A percentile compares a stretch with the other conserved stretches of the same genome.
phyloP scores from a whole-genome alignment of 64 coral and sea anemone genomes.

The Montipora capricornis region DNA sequence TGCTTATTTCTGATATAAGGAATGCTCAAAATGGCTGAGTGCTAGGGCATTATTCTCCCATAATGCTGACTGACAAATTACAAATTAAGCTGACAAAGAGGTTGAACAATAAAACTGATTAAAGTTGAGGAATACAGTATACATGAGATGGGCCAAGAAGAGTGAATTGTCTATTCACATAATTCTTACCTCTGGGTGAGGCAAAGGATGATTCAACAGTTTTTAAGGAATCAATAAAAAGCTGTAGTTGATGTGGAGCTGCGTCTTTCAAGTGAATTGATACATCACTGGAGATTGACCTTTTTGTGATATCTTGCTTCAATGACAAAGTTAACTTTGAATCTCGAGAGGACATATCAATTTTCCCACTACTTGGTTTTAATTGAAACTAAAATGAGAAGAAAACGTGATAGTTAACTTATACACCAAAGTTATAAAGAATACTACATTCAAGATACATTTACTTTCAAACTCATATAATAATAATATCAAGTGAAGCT shows the following conservation, averaged over 20 bases:
- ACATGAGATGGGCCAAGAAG: too few relatives aligned
- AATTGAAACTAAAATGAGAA: constrained; percentile 3
- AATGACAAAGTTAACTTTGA: constrained; percentile 19
- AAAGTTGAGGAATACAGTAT: too few relatives aligned
- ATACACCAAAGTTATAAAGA: not conserved
- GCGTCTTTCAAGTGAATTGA: constrained; percentile 31
- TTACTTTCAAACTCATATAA: too few relatives aligned
- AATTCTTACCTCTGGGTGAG: constrained; percentile 7
- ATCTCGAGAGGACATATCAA: not conserved
- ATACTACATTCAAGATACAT: too few relatives aligned
- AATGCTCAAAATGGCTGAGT: too few relatives aligned
- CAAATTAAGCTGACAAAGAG: too few relatives aligned
- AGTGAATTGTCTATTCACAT: not conserved
- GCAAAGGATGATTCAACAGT: not conserved
- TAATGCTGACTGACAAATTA: too few relatives aligned
- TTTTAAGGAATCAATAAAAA: constrained; percentile 24
- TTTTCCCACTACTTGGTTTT: not conserved
- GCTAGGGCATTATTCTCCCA: too few relatives aligned
- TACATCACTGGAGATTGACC: not conserved
- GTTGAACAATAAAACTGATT: too few relatives aligned
- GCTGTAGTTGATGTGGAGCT: not conserved
- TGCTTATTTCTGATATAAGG: too few relatives aligned
- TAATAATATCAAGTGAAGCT: too few relatives aligned
- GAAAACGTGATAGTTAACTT: not conserved
- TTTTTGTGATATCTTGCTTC: not conserved